Evolutionary conservation across 2,888 invertebrate species (phyloP), one percentile per base, ranked within the genome.

Genomic region (Oscheius myriophilus): DNA sequence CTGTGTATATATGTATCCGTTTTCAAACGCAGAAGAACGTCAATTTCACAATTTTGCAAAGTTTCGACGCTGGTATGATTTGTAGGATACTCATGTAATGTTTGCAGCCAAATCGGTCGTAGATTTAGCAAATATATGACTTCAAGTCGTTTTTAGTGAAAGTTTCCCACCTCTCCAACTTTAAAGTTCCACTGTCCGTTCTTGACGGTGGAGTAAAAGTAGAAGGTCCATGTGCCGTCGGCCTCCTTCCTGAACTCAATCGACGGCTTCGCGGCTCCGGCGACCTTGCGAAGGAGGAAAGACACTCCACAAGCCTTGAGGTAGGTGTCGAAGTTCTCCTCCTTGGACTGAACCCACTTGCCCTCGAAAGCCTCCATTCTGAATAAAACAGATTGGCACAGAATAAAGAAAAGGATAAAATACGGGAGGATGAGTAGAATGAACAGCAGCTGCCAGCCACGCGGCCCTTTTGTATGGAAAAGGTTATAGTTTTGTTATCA

Each of bases 191-290:
- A 67, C 7, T 16, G 7, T 11, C 67, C 67, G 42, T 61, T 67
- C 41, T 59, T 61, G 23, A 67, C 67, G 11, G 67, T 59, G 0
- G 67, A 67, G 42, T 59, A 61, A 42, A 67, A 67, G 33, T 21
- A 59, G 52, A 52, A 67, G 16, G 67, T 67, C 67, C 67, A 67
- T 1, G 43, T 61, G 49, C 67, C 67, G 39, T 67, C 67, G 33
- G 33, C 64, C 54, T 64, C 51, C 21, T 67, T 67, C 11, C 46
- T 61, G 67, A 67, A 67, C 52, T 67, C 67, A 26, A 67, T 52
- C 1, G 61, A 41, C 9, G 67, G 59, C 11, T 49, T 53, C 25
- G 67, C 23, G 18, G 53, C 46, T 11, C 18, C 14, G 1, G 67
- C 67, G 1, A 67, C 59, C 26, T 67, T 67, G 7, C 67, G 51